These are phyloP conservation scores for Nesometra sesokonis DNA, from an alignment of 35 echinoderm and acorn worm genomes.

Conservation along the genomic window DNA sequence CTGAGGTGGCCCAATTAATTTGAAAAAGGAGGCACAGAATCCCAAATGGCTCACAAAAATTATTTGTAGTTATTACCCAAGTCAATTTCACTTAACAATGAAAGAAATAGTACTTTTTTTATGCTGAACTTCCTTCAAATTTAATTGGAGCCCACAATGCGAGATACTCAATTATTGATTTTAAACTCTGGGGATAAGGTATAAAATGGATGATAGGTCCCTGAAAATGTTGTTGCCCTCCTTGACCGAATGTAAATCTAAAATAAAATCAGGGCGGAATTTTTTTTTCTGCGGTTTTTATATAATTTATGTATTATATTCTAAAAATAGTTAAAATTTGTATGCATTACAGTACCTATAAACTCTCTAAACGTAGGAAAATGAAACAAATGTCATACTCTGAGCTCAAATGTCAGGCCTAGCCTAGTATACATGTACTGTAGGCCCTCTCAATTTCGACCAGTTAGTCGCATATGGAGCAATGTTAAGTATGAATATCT, in stretches of 20 bases:
- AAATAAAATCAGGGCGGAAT: no score
- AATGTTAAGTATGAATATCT: no score
- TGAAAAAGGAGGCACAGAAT: background rate
- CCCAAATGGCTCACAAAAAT: background rate
- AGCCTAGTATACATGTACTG: no score
- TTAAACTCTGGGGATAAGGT: background rate
- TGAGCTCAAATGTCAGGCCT: no score
- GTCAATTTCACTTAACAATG: background rate
- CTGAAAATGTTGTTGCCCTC: background rate
- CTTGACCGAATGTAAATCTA: background rate
- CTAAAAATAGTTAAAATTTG: no score
- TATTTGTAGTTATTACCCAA: background rate
- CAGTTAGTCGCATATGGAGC: no score
- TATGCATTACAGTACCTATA: no score
- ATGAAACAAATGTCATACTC: no score
- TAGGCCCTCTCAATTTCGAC: no score
- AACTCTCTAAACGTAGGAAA: no score
- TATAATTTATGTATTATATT: no score
- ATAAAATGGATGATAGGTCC: background rate
- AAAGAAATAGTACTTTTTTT: background rate
- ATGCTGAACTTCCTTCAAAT: background rate
- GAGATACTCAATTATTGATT: background rate
- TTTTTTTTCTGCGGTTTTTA: no score
- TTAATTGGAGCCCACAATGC: background rate
- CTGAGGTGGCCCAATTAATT: background rate